Conservation (phyloP, 2,797 vertebrate genomes). For the Avahi laniger region DNA sequence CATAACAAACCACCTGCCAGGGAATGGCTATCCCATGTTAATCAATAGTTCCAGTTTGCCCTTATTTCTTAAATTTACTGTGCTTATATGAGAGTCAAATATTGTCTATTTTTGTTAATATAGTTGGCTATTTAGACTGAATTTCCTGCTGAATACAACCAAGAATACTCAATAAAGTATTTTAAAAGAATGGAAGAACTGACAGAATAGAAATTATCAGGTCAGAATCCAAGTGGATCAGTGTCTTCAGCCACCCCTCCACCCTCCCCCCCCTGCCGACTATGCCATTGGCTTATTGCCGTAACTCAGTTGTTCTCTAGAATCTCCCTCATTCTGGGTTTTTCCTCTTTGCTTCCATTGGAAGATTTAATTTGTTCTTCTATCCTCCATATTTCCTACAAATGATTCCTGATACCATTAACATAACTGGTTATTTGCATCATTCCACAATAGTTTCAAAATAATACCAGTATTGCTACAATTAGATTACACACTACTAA, state of each 20-base stretch:
- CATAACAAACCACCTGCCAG: not conserved
- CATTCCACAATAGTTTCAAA: constrained; percentile 32
- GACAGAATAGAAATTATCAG: not conserved
- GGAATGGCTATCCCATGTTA: not conserved
- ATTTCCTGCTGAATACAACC: constrained; percentile 13
- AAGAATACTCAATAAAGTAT: constrained; percentile 4
- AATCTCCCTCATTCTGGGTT: constrained; percentile 15
- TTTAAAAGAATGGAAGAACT: constrained; percentile 24
- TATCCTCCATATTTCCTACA: not conserved
- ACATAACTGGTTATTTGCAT: constrained; percentile 36
- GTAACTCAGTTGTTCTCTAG: constrained; percentile 9
- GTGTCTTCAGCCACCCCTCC: not conserved
- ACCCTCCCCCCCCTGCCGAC: not conserved
- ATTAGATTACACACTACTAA: not conserved
- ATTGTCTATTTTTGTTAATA: constrained; percentile 23
- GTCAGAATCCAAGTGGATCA: not conserved
- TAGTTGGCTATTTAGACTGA: not conserved
- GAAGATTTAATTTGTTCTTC: constrained; percentile 50
- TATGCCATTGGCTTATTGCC: not conserved
- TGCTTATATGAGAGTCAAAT: constrained; percentile 28
- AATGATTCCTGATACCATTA: constrained; percentile 29
- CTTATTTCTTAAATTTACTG: constrained; percentile 36
- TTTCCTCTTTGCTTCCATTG: constrained; percentile 30
- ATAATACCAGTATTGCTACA: not conserved
- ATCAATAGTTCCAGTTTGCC: not conserved